These are phyloP conservation scores for Pteropus alecto DNA, from an alignment of 2,113 vertebrate genomes.

Conservation along the genomic window DNA sequence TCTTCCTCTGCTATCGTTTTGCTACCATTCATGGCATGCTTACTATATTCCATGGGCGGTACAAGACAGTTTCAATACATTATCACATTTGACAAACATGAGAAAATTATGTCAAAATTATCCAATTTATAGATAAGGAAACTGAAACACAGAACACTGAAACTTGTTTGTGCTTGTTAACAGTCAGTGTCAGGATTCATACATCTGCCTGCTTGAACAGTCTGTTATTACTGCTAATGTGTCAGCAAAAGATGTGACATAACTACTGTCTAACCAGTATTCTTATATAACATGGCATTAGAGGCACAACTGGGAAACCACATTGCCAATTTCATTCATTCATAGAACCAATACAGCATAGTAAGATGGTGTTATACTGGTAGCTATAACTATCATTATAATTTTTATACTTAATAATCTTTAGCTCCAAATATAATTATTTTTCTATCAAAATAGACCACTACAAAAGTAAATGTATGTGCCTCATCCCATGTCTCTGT, in stretches of 20 bases:
- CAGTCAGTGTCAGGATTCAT: background rate
- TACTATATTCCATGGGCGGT: background rate
- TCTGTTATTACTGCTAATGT: background rate
- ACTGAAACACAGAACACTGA: background rate
- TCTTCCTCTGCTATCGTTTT: background rate
- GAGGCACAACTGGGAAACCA: background rate
- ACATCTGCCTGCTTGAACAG: background rate
- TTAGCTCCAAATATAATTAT: background rate
- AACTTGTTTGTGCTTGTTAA: background rate
- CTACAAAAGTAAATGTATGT: background rate
- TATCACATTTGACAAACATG: background rate
- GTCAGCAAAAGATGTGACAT: background rate
- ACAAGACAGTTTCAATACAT: background rate
- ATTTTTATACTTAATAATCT: background rate
- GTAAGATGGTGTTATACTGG: background rate
- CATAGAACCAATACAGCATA: background rate
- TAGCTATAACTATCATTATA: background rate
- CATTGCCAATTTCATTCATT: background rate
- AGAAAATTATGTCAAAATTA: background rate
- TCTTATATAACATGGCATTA: background rate
- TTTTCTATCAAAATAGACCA: background rate
- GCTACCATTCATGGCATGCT: background rate
- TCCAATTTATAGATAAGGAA: background rate
- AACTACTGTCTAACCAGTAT: background rate
- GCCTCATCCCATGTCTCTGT: background rate